Evolutionary conservation across 2,113 vertebrate species (phyloP), one percentile per base, ranked within the genome.

Genomic region (Lycaon pictus): DNA sequence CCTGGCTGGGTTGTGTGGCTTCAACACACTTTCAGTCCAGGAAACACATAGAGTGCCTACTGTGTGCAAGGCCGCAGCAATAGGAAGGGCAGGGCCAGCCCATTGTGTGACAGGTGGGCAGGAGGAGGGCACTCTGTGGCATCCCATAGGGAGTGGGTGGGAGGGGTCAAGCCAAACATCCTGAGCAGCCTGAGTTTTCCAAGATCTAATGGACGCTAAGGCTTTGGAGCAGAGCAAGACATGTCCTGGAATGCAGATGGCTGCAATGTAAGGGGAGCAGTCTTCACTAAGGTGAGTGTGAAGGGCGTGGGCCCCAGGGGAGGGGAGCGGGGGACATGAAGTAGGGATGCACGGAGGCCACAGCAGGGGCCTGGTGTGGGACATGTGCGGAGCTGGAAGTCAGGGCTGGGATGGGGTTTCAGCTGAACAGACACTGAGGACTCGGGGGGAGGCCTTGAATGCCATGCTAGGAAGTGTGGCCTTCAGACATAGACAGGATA

Each of bases 1-100:
- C 43, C n/a, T 5, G 0, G 23, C 55, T 5, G 76, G 72, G 53
- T 3, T 2, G 22, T 29, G 0, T 2, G 0, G 0, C n/a, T 53
- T 43, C 27, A 8, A 13, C 0, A 2, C 3, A 11, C 35, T 2
- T 22, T 27, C 43, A 1, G 7, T 15, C 32, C 37, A 23, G 10
- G 7, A 32, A 7, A 19, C 5, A 16, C 7, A 0, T 0, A 27
- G 3, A 15, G 35, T 2, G 5, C 60, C 35, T 22, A 27, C 56
- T 4, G 22, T 0, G 5, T 3, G 19, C 22, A 0, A 11, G 1
- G 55, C 7, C 0, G 29, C 43, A 1, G 5, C n/a, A 4, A 17
- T 37, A 17, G 55, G 9, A 27, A 29, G 53, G 0, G 9, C 32
- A 3, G 20, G 37, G 43, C 13, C 7, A 55, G 7, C 25, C 16